phyloP scores from a whole-genome alignment of 2,888 invertebrate species.

The Idaea aversata region DNA sequence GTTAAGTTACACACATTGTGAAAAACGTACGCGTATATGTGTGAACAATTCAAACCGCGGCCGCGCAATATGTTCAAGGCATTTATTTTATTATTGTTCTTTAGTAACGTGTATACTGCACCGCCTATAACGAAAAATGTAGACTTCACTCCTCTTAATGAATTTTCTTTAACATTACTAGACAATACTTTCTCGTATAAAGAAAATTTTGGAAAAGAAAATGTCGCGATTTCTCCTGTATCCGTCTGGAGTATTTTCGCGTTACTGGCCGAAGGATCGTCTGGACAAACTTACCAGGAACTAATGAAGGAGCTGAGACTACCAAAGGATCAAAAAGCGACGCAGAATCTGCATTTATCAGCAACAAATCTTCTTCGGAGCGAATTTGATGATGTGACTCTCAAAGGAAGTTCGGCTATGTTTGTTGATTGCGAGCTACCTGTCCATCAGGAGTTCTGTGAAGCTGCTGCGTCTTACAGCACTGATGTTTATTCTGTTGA shows the following conservation, averaged over 20 bases:
- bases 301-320: conserved; percentile 55
- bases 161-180: conserved; percentile 60
- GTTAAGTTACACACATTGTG: conserved; percentile 59
- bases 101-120: conserved; percentile 39
- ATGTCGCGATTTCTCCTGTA: conserved; percentile 63
- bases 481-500: conserved; percentile 79
- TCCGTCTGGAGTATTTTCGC: conserved; percentile 71
- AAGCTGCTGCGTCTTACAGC: conserved; percentile 67
- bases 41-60: conserved; percentile 53
- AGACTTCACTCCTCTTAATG: conserved; percentile 56
- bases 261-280: conserved; percentile 65
- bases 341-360: conserved; percentile 58
- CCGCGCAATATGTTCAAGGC: conserved; percentile 54
- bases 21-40: conserved; percentile 33
- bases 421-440: conserved; percentile 55
- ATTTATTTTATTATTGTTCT: conserved; percentile 43
- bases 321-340: conserved; percentile 56
- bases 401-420: conserved; percentile 59
- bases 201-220: conserved; percentile 61
- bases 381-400: conserved; percentile 49
- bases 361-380: conserved; percentile 50
- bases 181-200: conserved; percentile 62
- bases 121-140: conserved; percentile 35
- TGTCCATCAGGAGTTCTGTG: conserved; percentile 65
- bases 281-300: conserved; percentile 65